Base-by-base conservation (phyloP, 2,113 vertebrate genomes). In the Platysternon megacephalum region DNA sequence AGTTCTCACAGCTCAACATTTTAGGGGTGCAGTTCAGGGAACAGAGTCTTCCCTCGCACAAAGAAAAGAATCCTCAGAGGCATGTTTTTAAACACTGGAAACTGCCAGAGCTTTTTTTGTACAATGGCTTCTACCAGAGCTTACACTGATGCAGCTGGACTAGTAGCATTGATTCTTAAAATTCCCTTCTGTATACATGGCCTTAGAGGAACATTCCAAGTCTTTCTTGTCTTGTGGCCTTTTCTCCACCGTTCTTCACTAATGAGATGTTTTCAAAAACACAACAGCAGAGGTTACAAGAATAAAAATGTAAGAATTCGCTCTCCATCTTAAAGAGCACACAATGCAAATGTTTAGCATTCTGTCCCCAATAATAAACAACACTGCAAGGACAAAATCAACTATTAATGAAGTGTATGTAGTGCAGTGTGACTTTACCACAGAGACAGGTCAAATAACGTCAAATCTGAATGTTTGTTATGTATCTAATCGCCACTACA, bases 121-220 rank as follows among this genome's bases (percentile, higher is more conserved):
- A 87, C 26, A 74, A 55, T 90, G 61, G 52, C 72, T 91, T 91
- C 89, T 51, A 86, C 35, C 44, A 85, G 89, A 89, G 94, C 85
- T 91, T 88, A 85, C 17, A 56, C 55, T 95, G 85, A 89, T 96
- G 89, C 39, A 74, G 39, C 9, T 74, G n/a, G 22, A 76, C 42
- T 76, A 39, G 39, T 35, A 89, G 80, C 49, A 94, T 79, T 61
- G 87, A 44, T 72, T 93, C 65, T 82, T 80, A n/a, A 22, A 42
- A 78, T 48, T 89, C 85, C 35, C 91, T 84, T 2, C 0, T n/a
- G 74, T 92, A 44, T 24, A 72, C 16, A 32, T 24, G 61, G 74
- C 76, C 88, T 0, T 0, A 80, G 29, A 76, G 79, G 46, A 13
- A 80, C 32, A 87, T 89, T 6, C 55, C 85, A 52, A 90, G 56